phyloP scores from a whole-genome alignment of 2,113 vertebrate genomes.

The Eupsittula cactorum region DNA sequence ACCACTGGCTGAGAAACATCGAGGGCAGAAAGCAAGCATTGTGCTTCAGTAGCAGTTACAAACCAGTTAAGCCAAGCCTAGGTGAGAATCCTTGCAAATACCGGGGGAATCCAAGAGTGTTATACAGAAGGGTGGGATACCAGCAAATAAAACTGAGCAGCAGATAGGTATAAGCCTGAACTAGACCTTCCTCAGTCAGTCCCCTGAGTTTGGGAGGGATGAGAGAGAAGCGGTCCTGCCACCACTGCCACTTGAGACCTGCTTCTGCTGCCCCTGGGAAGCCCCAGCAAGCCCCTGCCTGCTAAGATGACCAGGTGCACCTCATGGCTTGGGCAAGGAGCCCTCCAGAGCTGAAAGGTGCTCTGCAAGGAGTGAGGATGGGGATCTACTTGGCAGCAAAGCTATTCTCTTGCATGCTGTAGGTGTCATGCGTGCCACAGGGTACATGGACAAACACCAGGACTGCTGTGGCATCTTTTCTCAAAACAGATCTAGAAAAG shows the following conservation, averaged over 20 bases:
- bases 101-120: neutral
- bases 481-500: neutral
- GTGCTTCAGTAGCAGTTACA: accelerated
- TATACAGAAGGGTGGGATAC: neutral
- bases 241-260: neutral
- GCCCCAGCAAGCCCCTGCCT: neutral
- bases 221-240: neutral
- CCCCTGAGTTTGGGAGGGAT: neutral
- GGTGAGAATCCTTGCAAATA: neutral
- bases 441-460: neutral
- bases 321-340: accelerated
- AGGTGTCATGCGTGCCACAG: accelerated
- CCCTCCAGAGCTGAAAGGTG: neutral
- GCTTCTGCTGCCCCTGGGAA: accelerated
- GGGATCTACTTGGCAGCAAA: neutral
- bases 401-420: accelerated
- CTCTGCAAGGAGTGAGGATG: neutral
- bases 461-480: neutral
- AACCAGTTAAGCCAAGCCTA: accelerated
- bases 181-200: neutral
- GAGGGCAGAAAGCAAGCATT: accelerated
- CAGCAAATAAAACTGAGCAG: neutral
- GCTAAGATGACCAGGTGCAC: accelerated
- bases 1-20: neutral
- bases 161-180: neutral